Conservation (phyloP, 2,888 invertebrate genomes). For the Eupithecia insigniata region DNA sequence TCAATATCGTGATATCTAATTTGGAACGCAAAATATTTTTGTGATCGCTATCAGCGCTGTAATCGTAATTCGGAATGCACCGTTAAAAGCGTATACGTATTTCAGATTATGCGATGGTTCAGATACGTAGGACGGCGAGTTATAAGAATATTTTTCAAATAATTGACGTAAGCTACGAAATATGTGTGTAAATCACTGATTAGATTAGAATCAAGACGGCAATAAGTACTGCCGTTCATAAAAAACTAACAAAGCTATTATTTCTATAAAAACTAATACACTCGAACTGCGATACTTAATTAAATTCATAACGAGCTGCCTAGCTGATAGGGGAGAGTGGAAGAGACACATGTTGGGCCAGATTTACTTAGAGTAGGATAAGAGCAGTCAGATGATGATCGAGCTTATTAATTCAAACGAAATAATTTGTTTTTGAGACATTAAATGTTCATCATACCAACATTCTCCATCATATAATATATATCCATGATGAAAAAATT, state of each 20-base stretch:
- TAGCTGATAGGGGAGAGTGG: no score
- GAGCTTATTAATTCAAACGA: no score
- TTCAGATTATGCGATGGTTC: slow-evolving; percentile 51
- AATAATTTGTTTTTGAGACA: background rate
- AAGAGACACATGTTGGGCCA: no score
- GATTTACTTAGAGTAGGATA: no score
- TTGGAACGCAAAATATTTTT: no score
- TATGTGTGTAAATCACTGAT: slow-evolving; percentile 26
- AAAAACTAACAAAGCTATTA: slow-evolving; percentile 2
- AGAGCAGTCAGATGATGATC: no score
- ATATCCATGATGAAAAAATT: no score
- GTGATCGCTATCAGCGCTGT: no score
- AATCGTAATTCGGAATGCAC: no score
- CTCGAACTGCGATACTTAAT: background rate
- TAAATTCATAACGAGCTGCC: background rate
- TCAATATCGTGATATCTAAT: no score
- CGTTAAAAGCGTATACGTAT: slow-evolving; percentile 21
- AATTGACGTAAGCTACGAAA: slow-evolving; percentile 44
- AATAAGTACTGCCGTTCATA: background rate
- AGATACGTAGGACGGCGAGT: slow-evolving; percentile 49
- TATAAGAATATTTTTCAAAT: slow-evolving; percentile 50
- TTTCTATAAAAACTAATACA: background rate
- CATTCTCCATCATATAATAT: no score
- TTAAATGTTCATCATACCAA: background rate
- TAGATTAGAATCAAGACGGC: background rate